phyloP scores from a whole-genome alignment of 2,888 invertebrate genomes.

The Syrphus vitripennis region DNA sequence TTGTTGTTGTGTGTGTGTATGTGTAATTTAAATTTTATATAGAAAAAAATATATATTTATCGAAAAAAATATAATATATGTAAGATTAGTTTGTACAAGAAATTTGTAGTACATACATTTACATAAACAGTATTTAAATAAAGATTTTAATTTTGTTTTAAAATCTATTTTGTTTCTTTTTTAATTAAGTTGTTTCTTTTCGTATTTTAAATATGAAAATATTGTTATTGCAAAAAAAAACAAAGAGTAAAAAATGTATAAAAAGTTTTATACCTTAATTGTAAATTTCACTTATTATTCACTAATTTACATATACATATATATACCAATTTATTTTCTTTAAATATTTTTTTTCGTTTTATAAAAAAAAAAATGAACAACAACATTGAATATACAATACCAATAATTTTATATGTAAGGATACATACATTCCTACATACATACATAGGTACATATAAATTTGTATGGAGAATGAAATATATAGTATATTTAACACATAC shows the following conservation, averaged over 20 bases:
- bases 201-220: conserved; percentile 43
- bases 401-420: conserved; percentile 9
- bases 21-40: conserved; percentile 17
- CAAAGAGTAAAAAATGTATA: conserved; percentile 65
- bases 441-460: not conserved
- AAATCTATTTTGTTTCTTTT: conserved; percentile 22
- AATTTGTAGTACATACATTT: conserved; percentile 59
- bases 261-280: conserved; percentile 64
- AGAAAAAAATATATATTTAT: conserved; percentile 30
- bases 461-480: conserved; percentile 35
- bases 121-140: conserved; percentile 36
- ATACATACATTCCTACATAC: not conserved
- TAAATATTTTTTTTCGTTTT: conserved; percentile 31
- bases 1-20: conserved; percentile 28
- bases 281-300: conserved; percentile 59
- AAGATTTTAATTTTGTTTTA: conserved; percentile 23
- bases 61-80: conserved; percentile 28
- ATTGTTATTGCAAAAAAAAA: conserved; percentile 65
- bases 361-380: conserved; percentile 58
- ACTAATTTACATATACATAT: conserved; percentile 39
- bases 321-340: not conserved
- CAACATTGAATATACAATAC: conserved; percentile 49
- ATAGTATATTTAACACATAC: conserved; percentile 57
- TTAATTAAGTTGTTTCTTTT: conserved; percentile 43
- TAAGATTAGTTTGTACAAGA: conserved; percentile 62